Conservation (phyloP, 2,888 invertebrate species). For the Galeopsomyia nigrocyanea region DNA sequence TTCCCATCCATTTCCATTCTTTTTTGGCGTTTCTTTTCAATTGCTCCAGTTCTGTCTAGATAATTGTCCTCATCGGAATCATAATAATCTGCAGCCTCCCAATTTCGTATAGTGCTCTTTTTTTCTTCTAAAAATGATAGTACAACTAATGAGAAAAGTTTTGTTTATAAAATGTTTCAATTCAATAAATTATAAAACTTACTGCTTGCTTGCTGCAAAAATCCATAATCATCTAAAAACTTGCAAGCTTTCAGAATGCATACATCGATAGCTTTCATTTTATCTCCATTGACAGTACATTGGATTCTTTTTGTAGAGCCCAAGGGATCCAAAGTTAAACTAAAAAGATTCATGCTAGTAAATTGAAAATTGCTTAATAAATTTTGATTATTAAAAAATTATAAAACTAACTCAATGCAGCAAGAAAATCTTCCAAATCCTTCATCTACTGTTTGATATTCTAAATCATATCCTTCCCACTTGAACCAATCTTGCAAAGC, state of each 20-base stretch:
- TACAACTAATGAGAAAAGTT: too few species aligned
- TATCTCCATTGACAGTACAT: slow-evolving; percentile 89
- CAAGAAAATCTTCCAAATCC: slow-evolving; percentile 90
- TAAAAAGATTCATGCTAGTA: slow-evolving; percentile 6
- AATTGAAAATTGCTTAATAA: background rate
- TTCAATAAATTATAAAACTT: slow-evolving; percentile 52
- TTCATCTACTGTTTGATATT: slow-evolving; percentile 88
- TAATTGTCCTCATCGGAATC: slow-evolving; percentile 96
- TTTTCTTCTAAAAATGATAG: slow-evolving; percentile 77
- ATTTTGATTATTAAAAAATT: background rate
- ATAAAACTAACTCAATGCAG: slow-evolving; percentile 72
- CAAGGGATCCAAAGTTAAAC: slow-evolving; percentile 70
- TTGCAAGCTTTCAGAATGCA: slow-evolving; percentile 96
- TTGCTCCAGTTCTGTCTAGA: slow-evolving; percentile 92
- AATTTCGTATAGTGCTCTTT: slow-evolving; percentile 82
- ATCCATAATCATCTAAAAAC: slow-evolving; percentile 87
- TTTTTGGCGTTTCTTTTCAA: slow-evolving; percentile 87
- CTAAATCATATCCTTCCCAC: slow-evolving; percentile 87
- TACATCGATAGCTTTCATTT: slow-evolving; percentile 92
- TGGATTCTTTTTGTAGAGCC: slow-evolving; percentile 86
- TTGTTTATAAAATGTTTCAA: background rate
- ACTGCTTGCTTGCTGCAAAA: slow-evolving; percentile 92
- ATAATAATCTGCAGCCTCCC: slow-evolving; percentile 91
- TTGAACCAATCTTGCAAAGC: slow-evolving; percentile 96
- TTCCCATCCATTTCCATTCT: slow-evolving; percentile 78